phyloP scores from a whole-genome alignment of 2,113 vertebrate species.

The Arothron firmamentum region DNA sequence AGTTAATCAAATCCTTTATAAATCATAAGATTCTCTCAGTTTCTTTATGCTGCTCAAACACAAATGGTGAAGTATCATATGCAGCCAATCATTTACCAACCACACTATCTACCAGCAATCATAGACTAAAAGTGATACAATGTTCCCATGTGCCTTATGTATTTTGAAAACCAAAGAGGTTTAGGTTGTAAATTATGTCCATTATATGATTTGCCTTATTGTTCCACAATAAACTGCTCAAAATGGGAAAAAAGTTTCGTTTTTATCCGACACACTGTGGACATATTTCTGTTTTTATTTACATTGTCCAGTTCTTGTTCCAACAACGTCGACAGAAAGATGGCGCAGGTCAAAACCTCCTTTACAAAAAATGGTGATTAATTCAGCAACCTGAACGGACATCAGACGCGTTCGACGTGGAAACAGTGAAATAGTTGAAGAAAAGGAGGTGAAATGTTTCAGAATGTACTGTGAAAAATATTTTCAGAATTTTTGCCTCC shows the following conservation, averaged over 20 bases:
- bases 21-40: slow-evolving; percentile 29
- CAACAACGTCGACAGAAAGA: slow-evolving; percentile 24
- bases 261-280: neutral
- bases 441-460: slow-evolving; percentile 4
- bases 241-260: neutral
- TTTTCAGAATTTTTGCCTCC: slow-evolving; percentile 4
- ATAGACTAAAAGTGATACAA: slow-evolving; percentile 12
- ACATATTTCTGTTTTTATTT: slow-evolving; percentile 55
- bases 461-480: slow-evolving; percentile 12
- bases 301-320: slow-evolving; percentile 52
- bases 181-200: slow-evolving; percentile 53
- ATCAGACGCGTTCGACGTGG: neutral
- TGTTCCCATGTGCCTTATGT: slow-evolving; percentile 64
- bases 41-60: slow-evolving; percentile 29
- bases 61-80: slow-evolving; percentile 25
- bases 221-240: slow-evolving; percentile 45
- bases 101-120: no score
- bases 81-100: slow-evolving; percentile 22
- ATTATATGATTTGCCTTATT: slow-evolving; percentile 57
- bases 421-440: neutral
- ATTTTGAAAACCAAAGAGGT: slow-evolving; percentile 65
- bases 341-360: slow-evolving; percentile 27
- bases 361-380: slow-evolving; percentile 18
- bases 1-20: slow-evolving; percentile 34
- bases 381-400: no score